Base-by-base conservation (phyloP, 2,797 vertebrate species). In the Eospalax fontanierii region DNA sequence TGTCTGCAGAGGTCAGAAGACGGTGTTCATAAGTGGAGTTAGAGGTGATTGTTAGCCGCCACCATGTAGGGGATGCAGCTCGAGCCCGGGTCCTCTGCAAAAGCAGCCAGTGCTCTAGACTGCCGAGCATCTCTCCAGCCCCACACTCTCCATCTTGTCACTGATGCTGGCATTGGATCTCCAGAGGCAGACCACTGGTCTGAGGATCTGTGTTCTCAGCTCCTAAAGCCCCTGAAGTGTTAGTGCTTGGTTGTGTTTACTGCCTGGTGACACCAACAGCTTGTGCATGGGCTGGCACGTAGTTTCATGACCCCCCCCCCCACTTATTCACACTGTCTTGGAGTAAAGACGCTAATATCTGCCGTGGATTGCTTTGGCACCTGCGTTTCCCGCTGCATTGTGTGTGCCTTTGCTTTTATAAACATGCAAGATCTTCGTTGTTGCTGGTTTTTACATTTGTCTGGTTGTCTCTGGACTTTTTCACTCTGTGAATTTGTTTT, bases 361-460 rank as follows among this genome's bases (percentile, higher is more conserved):
- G 6, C 54, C 16, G 0, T 5, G 0, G 1, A 0, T 46, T 7
- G 0, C 0, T 0, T 19, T 8, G 10, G 30, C 54, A 2, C 54
- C 5, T 0, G 0, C 0, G 0, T n/a, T 33, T 33, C 38, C 28
- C 9, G 4, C 22, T 7, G 26, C 8, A 7, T 15, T 30, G 26
- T 43, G 26, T 40, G 30, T 33, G 84, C 19, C 59, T 74, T 59
- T 43, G 9, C 54, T 59, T 74, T 59, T 61, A 43, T 73, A 61
- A 6, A 83, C 0, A 14, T 73, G 26, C 38, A 50, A 33, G 18
- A 50, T 87, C 61, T 57, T 73, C 38, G 50, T 5, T 65, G 19
- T 6, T 50, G 68, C 70, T 6, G 22, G 12, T 40, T 59, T 73
- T 70, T 14, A 5, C 26, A 33, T 46, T 16, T 59, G 54, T 54